Base-by-base conservation (phyloP, 1,140 invertebrate genomes). In the Drosophila quadrilineata region DNA sequence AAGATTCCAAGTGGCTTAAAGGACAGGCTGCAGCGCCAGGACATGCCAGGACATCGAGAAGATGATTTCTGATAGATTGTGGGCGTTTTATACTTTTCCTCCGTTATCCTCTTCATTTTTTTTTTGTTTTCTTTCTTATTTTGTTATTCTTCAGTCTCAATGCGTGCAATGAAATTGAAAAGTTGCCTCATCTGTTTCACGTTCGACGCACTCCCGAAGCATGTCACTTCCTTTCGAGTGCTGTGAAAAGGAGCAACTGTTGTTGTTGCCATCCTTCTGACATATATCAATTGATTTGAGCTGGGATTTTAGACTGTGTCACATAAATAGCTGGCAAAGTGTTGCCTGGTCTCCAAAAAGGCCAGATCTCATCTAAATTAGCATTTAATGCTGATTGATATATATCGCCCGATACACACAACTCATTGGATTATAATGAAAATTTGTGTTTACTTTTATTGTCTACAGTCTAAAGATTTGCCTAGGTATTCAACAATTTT, bases 1-100 rank as follows among this genome's bases (percentile, higher is more conserved):
- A 53, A 84, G 76, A 82, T 56, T 53, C 57, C 75, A 80, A 80
- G 75, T 80, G 75, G 75, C 75, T 80, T 80, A 80, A 66, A 80
- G 71, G 75, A 80, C 75, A 75, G 68, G 36, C 75, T 58, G 75
- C 45, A 12, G 56, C n/a, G 73, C 45, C 73, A 71, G 66, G 43
- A 75, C 59, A 71, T 43, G 38, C 24, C 29, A 17, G 17, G 33
- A 16, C 31, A 9, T 21, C 6, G 35, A 14, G 8, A 14, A 43
- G 35, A 19, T 46, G 48, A 31, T 29, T 63, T 46, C 29, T 21
- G 38, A 22, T 33, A 52, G 48, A 38, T 29, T 22, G 16, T 12
- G 31, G 57, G 26, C 43, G 26, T 16, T 6, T 28, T 17, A 28
- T 35, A 17, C 16, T 24, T 17, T 16, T 50, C 8, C 29, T n/a